Evolutionary conservation across 2,113 vertebrate genomes (phyloP), one percentile per base, ranked within the genome.

Genomic region (Ageneiosus marmoratus): DNA sequence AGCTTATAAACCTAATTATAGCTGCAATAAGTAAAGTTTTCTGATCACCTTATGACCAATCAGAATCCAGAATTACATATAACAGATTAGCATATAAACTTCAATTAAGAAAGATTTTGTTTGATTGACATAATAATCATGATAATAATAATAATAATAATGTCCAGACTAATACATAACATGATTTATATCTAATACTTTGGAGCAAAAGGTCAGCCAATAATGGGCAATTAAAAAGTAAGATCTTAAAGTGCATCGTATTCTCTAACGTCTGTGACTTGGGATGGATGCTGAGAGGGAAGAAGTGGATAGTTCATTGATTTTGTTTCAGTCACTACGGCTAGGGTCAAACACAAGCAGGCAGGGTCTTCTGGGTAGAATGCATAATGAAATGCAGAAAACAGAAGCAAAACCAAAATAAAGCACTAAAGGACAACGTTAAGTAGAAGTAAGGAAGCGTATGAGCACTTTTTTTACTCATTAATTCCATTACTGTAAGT

Each of bases 321-420:
- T 72, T 72, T 48, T 24, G 24, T 27, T 46, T 72, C 69, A 72
- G 41, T 44, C 41, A 70, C 9, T 37, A 70, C 20, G 22, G 37
- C 24, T 72, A 16, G 69, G 69, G 69, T 72, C 69, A 72, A 72
- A 72, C 41, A 24, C 24, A 27, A 48, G 44, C 69, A n/a, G 69
- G 41, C 69, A 27, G 69, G 44, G 41, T 48, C 69, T 27, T n/a
- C 69, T 8, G 41, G 69, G 41, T 27, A 41, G 24, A 72, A 72
- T 72, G 0, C 11, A 1, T 48, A 72, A 48, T n/a, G 41, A n/a
- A 44, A 44, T 70, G 37, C 37, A 44, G 37, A 70, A 46, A 70
- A n/a, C 67, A 11, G 22, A n/a, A 22, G 10, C 37, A 37, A 46
- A 20, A 70, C 13, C 20, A n/a, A 37, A 37, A 67, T 11, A 67